These are phyloP conservation scores for Dinocampus coccinellae DNA, from an alignment of 2,888 invertebrate genomes.

Conservation along the genomic window DNA sequence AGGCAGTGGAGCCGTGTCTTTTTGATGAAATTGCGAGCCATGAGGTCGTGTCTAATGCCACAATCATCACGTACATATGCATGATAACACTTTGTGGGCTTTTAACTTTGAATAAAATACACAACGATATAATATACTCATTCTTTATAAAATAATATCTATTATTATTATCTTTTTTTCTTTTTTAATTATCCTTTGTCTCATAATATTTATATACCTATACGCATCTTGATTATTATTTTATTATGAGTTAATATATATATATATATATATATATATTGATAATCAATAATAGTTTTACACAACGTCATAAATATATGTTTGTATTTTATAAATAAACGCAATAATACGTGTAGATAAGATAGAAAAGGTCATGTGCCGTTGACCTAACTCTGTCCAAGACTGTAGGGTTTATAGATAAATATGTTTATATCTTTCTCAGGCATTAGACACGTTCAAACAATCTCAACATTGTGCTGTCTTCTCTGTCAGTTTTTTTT, in stretches of 20 bases:
- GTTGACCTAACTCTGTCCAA: background rate
- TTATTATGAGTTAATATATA: background rate
- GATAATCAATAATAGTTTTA: too few relatives aligned
- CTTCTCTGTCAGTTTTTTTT: conserved; percentile 3
- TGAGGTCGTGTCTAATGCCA: conserved; percentile 10
- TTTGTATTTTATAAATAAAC: background rate
- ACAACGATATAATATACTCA: background rate
- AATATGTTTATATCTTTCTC: conserved; percentile 6
- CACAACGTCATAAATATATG: background rate
- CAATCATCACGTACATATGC: background rate
- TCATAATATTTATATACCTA: conserved; percentile 24
- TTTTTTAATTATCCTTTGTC: conserved; percentile 18
- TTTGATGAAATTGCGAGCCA: conserved; percentile 16
- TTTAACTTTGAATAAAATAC: background rate
- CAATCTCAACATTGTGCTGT: conserved; percentile 6
- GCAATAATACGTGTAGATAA: background rate
- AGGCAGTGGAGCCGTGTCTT: conserved; percentile 1
- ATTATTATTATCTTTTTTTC: background rate
- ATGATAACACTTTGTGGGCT: background rate
- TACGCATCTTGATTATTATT: background rate
- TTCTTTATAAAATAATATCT: background rate
- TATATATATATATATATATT: background rate
- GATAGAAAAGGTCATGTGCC: background rate
- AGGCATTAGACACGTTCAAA: conserved; percentile 4
- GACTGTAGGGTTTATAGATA: background rate